A percentile compares a stretch with the other conserved stretches of the same genome.
These are phyloP conservation scores for Gymnosoma rotundatum DNA, from an alignment of 2,888 invertebrate species.

Conservation along the genomic window DNA sequence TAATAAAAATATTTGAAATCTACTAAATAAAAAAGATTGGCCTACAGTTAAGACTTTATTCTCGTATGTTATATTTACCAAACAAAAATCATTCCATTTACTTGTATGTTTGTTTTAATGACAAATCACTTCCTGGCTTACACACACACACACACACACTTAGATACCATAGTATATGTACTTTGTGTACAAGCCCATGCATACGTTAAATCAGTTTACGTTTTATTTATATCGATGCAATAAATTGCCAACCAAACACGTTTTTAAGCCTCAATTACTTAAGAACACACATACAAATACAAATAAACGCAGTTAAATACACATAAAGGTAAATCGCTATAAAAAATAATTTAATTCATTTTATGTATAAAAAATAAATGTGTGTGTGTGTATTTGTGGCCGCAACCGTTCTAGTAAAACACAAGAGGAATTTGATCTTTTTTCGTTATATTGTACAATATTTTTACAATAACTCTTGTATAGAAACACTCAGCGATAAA, in stretches of 20 bases:
- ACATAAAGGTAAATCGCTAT: neutral
- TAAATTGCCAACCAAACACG: conserved; percentile 23
- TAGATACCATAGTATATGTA: neutral
- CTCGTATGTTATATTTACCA: neutral
- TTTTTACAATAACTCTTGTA: neutral
- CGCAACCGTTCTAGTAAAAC: neutral
- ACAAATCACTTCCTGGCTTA: neutral
- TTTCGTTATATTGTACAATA: no score
- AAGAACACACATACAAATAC: neutral
- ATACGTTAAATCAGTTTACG: neutral
- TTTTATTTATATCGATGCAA: neutral
- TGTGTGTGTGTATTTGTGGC: neutral
- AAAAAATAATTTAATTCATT: neutral
- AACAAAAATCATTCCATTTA: conserved; percentile 22
- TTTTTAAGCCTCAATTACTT: conserved; percentile 25
- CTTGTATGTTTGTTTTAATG: neutral
- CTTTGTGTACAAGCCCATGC: neutral
- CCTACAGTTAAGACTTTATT: neutral
- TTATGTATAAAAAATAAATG: neutral
- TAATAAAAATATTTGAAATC: neutral
- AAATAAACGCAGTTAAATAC: neutral
- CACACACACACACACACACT: neutral
- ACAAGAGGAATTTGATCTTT: neutral
- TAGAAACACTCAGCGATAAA: no score
- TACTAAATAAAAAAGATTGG: neutral